These are phyloP conservation scores for Drosophila austrosaltans DNA, from an alignment of 2,888 invertebrate species.

Conservation along the genomic window DNA sequence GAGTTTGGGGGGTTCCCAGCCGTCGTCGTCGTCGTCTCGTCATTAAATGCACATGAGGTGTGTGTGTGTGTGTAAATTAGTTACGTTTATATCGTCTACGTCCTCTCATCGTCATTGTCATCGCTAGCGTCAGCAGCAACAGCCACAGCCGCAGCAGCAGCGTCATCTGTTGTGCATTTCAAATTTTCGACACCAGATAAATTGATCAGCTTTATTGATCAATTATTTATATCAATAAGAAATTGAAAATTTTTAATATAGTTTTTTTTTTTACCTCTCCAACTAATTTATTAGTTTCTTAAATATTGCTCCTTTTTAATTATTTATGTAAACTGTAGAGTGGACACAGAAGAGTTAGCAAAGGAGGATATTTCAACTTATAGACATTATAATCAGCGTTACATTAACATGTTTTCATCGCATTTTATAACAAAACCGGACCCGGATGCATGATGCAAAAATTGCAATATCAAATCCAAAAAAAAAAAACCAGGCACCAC, in stretches of 20 bases:
- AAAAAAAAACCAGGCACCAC: slow-evolving; percentile 45
- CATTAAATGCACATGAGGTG: slow-evolving; percentile 58
- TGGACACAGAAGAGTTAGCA: neutral
- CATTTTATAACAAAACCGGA: slow-evolving; percentile 14
- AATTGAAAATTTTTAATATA: neutral
- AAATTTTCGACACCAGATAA: slow-evolving; percentile 31
- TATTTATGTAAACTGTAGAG: too few species aligned
- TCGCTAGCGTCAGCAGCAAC: neutral
- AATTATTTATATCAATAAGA: neutral
- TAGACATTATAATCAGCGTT: slow-evolving; percentile 25
- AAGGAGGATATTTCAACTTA: neutral
- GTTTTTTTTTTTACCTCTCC: neutral
- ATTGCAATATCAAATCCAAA: slow-evolving; percentile 59
- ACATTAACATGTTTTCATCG: slow-evolving; percentile 10
- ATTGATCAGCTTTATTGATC: neutral
- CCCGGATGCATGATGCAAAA: slow-evolving; percentile 66
- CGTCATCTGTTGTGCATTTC: slow-evolving; percentile 68
- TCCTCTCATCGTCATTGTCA: slow-evolving; percentile 25
- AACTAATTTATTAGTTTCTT: too few species aligned
- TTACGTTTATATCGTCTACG: slow-evolving; percentile 13
- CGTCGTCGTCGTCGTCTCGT: slow-evolving; percentile 41
- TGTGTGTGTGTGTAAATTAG: slow-evolving; percentile 1
- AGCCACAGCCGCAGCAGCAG: neutral
- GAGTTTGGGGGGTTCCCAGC: slow-evolving; percentile 21
- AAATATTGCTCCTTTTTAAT: too few species aligned